Conservation (phyloP, 53 echinoderm and acorn worm genomes). For the Hippasteria phrygiana region DNA sequence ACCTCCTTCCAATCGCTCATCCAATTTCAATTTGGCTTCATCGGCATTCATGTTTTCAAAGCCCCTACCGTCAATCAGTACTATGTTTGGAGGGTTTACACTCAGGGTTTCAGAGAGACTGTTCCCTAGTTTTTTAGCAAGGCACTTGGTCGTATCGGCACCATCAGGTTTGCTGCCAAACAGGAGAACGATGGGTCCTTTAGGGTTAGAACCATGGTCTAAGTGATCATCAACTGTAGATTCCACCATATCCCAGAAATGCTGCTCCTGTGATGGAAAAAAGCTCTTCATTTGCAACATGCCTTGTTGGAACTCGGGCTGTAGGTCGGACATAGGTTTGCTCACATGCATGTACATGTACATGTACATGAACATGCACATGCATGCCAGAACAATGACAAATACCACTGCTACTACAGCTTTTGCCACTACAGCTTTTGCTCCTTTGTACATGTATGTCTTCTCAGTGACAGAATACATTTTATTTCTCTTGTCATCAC, state of each 20-base stretch:
- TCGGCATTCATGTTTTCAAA: slow-evolving; percentile 24
- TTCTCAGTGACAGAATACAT: too few species aligned
- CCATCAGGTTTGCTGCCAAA: slow-evolving; percentile 52
- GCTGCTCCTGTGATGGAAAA: slow-evolving; percentile 39
- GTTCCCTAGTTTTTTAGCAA: slow-evolving; percentile 45
- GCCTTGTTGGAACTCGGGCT: not conserved
- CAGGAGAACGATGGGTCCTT: slow-evolving; percentile 64
- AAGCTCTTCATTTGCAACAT: slow-evolving; percentile 17
- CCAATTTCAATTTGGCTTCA: slow-evolving; percentile 61
- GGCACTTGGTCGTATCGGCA: slow-evolving; percentile 34
- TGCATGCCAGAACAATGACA: too few species aligned
- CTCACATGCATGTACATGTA: not conserved
- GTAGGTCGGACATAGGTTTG: not conserved
- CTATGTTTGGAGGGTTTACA: not conserved
- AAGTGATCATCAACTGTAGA: slow-evolving; percentile 36
- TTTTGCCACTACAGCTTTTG: not conserved
- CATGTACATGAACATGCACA: not conserved
- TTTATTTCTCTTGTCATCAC: too few species aligned
- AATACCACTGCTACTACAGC: not conserved
- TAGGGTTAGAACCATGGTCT: slow-evolving; percentile 12
- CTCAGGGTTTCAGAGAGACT: slow-evolving; percentile 40
- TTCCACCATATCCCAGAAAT: slow-evolving; percentile 71
- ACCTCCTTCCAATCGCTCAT: slow-evolving; percentile 18
- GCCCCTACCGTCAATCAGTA: slow-evolving; percentile 50
- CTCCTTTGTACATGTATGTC: too few species aligned